Percentiles rank a stretch among this genome's conserved stretches.
These are phyloP conservation scores for Mythimna impura DNA, from an alignment of 2,888 invertebrate species.

Conservation along the genomic window DNA sequence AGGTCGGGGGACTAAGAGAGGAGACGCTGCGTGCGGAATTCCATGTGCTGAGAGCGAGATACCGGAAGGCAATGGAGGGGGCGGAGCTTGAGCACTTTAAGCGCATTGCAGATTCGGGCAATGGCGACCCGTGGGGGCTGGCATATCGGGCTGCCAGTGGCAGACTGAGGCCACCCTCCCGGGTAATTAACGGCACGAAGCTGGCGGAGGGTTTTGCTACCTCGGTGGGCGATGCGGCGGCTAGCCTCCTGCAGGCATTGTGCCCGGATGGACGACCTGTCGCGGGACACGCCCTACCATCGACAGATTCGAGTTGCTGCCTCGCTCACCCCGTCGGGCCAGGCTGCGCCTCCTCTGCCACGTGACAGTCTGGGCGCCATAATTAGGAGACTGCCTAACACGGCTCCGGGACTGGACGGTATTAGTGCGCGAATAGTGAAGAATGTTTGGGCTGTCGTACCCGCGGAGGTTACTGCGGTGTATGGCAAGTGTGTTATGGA, in stretches of 20 bases:
- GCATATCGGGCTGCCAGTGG: background rate
- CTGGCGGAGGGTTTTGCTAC: conserved; percentile 41
- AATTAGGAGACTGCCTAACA: conserved; percentile 58
- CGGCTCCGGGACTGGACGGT: conserved; percentile 33
- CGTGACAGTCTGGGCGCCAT: conserved; percentile 42
- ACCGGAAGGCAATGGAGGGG: background rate
- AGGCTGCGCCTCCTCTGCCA: conserved; percentile 29
- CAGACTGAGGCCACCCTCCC: background rate
- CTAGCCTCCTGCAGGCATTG: conserved; percentile 2
- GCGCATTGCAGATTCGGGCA: background rate
- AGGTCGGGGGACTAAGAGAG: background rate
- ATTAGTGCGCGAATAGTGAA: conserved; percentile 15
- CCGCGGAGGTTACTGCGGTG: conserved; percentile 17
- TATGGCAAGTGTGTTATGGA: conserved; percentile 13
- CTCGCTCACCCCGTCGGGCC: conserved; percentile 45
- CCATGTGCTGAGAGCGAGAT: background rate
- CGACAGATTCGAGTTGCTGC: conserved; percentile 50
- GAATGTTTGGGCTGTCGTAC: conserved; percentile 1
- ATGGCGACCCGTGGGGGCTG: background rate
- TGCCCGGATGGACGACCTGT: conserved; percentile 65
- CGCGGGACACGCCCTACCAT: conserved; percentile 57
- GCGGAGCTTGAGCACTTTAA: background rate
- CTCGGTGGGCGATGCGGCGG: conserved; percentile 46
- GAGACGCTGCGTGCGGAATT: background rate
- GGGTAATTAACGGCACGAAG: background rate